These are phyloP conservation scores for Caenorhabditis auriculariae DNA, from an alignment of 2,888 invertebrate genomes.

Conservation along the genomic window DNA sequence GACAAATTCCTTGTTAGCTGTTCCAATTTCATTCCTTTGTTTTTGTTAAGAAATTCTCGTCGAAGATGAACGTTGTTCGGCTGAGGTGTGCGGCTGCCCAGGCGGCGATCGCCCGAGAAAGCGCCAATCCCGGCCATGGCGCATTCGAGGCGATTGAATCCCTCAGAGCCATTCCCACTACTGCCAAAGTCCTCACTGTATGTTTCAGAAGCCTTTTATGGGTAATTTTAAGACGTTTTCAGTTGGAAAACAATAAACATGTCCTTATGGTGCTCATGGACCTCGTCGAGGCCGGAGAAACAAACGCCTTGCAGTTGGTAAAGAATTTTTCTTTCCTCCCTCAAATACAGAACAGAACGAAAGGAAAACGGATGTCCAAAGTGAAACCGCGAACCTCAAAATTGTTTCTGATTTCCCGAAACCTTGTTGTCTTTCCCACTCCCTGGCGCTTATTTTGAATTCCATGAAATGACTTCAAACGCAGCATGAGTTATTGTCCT, in stretches of 20 bases:
- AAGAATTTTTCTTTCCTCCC: not conserved
- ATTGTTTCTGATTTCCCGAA: not conserved
- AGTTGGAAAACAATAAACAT: constrained; percentile 20
- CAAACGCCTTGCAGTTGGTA: constrained; percentile 20
- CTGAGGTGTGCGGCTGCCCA: constrained; percentile 23
- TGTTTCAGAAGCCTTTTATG: too few species aligned
- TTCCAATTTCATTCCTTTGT: too few species aligned
- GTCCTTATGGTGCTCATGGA: constrained; percentile 23
- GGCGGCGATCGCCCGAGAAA: constrained; percentile 21
- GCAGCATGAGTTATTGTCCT: too few species aligned
- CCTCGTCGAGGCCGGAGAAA: constrained; percentile 23
- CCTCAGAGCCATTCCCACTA: constrained; percentile 21
- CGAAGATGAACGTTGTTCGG: constrained; percentile 25
- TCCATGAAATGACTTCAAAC: too few species aligned
- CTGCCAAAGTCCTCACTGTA: constrained; percentile 18
- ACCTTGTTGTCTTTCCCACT: too few species aligned
- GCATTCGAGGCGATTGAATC: constrained; percentile 20
- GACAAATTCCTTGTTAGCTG: too few species aligned
- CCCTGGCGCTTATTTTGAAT: too few species aligned
- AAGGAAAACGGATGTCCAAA: not conserved
- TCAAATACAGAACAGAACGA: not conserved
- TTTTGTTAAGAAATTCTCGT: constrained; percentile 10
- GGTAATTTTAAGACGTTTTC: too few species aligned
- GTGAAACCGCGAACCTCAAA: not conserved
- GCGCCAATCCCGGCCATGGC: constrained; percentile 12